These are phyloP conservation scores for Callimorpha dominula DNA, from an alignment of 2,888 invertebrate genomes.

Conservation along the genomic window DNA sequence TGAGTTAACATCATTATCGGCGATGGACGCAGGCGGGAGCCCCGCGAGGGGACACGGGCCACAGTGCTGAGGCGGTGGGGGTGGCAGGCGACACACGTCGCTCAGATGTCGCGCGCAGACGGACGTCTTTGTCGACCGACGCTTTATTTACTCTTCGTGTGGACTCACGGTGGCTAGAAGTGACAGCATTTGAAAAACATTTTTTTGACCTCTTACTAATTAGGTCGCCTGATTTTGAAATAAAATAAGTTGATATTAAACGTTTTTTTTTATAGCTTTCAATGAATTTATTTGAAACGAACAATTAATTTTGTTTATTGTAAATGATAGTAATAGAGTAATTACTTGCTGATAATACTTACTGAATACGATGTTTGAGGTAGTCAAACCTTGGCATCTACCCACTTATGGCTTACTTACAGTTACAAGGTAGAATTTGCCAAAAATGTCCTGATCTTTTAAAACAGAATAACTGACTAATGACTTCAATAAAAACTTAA, in stretches of 20 bases:
- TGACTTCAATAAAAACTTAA: no score
- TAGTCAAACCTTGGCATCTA: background rate
- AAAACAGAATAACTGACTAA: background rate
- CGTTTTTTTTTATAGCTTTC: background rate
- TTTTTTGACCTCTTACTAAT: conserved; percentile 63
- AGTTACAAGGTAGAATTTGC: background rate
- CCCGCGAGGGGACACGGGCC: conserved; percentile 32
- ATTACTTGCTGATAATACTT: no score
- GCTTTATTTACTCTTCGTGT: conserved; percentile 81
- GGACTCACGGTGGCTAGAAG: conserved; percentile 74
- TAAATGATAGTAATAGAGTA: background rate
- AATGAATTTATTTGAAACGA: background rate
- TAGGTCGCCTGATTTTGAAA: conserved; percentile 48
- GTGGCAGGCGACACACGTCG: conserved; percentile 81
- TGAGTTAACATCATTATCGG: conserved; percentile 86
- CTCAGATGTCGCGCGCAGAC: conserved; percentile 85
- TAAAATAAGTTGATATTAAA: conserved; percentile 23
- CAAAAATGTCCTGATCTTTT: no score
- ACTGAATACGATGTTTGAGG: background rate
- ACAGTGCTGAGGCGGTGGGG: conserved; percentile 38
- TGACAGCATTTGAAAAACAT: conserved; percentile 67
- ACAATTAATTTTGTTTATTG: background rate
- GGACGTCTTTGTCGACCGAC: conserved; percentile 85
- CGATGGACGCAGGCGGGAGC: conserved; percentile 62
- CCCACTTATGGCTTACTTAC: background rate